phyloP scores from a whole-genome alignment of 2,113 vertebrate genomes.

The Nycticorax nycticorax region DNA sequence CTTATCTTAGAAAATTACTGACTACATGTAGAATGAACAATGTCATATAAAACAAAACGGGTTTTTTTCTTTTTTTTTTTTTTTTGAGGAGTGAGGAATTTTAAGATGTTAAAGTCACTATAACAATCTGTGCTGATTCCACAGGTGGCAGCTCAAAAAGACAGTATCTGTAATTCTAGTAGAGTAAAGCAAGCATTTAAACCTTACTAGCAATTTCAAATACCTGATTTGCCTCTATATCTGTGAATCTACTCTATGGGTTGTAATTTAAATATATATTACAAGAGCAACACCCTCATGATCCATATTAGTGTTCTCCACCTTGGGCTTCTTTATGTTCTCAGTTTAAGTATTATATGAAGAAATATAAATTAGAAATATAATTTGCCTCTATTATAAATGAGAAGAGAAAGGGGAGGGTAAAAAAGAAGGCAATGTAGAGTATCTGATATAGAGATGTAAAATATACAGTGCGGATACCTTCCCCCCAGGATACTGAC shows the following conservation, averaged over 20 bases:
- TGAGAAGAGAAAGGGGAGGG: neutral
- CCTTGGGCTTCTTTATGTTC: neutral
- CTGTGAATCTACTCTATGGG: neutral
- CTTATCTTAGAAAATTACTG: neutral
- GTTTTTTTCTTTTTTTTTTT: neutral
- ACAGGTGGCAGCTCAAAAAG: neutral
- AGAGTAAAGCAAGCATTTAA: neutral
- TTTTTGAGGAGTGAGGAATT: neutral
- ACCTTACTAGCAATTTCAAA: neutral
- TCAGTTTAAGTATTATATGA: neutral
- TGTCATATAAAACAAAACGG: neutral
- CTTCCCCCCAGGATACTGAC: neutral
- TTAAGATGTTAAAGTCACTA: neutral
- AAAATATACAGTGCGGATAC: neutral
- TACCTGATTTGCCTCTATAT: neutral
- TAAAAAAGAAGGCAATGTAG: neutral
- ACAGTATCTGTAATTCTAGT: neutral
- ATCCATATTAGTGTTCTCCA: neutral
- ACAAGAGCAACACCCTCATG: neutral
- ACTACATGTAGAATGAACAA: neutral
- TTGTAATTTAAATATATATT: neutral
- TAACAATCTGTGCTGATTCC: neutral
- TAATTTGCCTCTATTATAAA: neutral
- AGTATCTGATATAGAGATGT: neutral
- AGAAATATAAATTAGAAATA: neutral